Conservation (phyloP, 1,140 invertebrate genomes). For the Cataglyphis hispanica region DNA sequence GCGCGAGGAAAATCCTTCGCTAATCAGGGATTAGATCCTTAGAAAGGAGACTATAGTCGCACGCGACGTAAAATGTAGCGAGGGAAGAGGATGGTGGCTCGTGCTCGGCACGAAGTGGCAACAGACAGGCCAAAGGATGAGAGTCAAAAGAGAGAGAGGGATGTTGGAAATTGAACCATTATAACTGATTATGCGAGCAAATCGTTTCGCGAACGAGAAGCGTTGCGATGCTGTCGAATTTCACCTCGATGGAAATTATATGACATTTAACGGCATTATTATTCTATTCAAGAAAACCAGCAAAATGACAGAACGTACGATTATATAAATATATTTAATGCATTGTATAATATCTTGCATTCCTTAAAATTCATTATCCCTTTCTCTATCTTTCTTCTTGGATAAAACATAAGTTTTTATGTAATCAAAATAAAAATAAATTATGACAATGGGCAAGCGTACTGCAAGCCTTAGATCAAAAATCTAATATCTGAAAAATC, state of each 20-base stretch:
- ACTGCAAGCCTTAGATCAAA: neutral
- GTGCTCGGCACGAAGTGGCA: constrained; percentile 58
- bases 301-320: too few relatives aligned
- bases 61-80: neutral
- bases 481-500: neutral
- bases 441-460: neutral
- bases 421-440: neutral
- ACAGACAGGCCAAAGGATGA: constrained; percentile 26
- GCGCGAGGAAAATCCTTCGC: constrained; percentile 67
- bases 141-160: constrained; percentile 66
- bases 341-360: too few relatives aligned
- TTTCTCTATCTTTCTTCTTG: neutral
- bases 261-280: too few relatives aligned
- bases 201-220: constrained; percentile 51
- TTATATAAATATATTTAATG: neutral
- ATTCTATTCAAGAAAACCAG: too few relatives aligned
- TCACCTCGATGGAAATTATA: neutral
- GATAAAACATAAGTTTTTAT: neutral
- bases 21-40: constrained; percentile 26
- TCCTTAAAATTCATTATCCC: too few relatives aligned
- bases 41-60: constrained; percentile 47
- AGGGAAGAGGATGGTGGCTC: constrained; percentile 55
- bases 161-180: constrained; percentile 77
- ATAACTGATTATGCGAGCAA: constrained; percentile 66
- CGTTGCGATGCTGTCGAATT: neutral